Base-by-base conservation (phyloP, 2,797 vertebrate species). In the Lacerta viridis region DNA sequence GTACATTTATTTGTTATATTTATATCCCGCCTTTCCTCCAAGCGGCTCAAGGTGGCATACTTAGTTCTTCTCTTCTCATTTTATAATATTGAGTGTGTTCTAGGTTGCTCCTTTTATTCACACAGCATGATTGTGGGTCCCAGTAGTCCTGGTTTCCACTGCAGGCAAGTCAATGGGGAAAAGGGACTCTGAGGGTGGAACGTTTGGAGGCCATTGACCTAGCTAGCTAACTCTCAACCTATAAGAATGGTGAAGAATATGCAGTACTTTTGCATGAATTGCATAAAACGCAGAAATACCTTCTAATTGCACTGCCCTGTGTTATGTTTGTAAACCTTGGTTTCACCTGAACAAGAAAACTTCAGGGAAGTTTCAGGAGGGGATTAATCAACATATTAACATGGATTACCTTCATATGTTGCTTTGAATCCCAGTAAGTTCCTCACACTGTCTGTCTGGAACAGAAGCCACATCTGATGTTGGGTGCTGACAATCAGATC, bases 401-500 rank as follows among this genome's bases (percentile, higher is more conserved):
- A 18, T 59, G 27, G 8, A 41, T 95, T 97, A 99, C 99, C 99
- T 98, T 99, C 98, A 0, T 98, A 99, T 1, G 98, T 98, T 64
- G 99, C 98, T 95, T 99, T 99, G 97, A 99, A 99, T 86, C 99
- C 99, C 90, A 98, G 95, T 59, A 98, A 98, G 90, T 99, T 98
- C 83, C 98, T 99, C 80, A 98, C 99, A 89, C 99, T 97, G 72
- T 99, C 99, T 0, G 99, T 99, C 97, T 99, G 99, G 96, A 99
- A 99, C 92, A 99, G 98, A 71, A 99, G 98, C 99, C 99, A 99
- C 99, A 99, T 99, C 97, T 99, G 98, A 94, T 99, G 98, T 94
- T 98, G 98, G 83, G 98, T 99, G 97, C 99, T 99, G 87, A 99
- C 99, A 75, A 99, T 99, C 20, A 99, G 98, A 94, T 99, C 99